A percentile compares a stretch with the other conserved stretches of the same genome.
Evolutionary conservation across 2,113 vertebrate species (phyloP).

Genomic region (Nycticorax nycticorax): DNA sequence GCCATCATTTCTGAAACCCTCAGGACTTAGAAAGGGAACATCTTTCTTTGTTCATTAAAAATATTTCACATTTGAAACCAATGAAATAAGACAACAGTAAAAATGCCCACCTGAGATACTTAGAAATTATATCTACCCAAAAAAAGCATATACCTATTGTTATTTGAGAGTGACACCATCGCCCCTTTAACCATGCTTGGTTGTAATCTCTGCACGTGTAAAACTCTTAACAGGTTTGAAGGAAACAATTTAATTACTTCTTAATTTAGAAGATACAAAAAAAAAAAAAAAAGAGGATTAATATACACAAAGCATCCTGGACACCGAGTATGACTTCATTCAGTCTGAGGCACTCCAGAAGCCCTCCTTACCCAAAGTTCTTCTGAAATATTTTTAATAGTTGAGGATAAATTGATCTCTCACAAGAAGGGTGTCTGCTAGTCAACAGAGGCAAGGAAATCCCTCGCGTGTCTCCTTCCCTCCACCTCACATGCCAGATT

Average conservation of each 20-base stretch:
- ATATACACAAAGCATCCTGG: not conserved
- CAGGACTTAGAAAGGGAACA: not conserved
- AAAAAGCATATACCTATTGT: not conserved
- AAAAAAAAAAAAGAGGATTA: not conserved
- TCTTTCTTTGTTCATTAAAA: not conserved
- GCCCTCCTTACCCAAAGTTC: not conserved
- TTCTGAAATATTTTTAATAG: not conserved
- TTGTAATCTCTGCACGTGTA: not conserved
- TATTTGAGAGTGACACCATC: not conserved
- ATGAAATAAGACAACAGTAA: not conserved
- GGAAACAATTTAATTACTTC: not conserved
- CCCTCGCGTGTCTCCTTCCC: not conserved
- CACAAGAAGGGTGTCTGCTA: not conserved
- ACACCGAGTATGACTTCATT: not conserved
- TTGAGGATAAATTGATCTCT: not conserved
- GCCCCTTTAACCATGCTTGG: not conserved
- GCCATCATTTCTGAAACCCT: not conserved
- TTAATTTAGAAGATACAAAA: too few species aligned
- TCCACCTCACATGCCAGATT: not conserved
- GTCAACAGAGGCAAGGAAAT: not conserved
- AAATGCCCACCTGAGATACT: not conserved
- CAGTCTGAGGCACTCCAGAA: not conserved
- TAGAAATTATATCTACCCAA: not conserved
- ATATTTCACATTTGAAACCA: not conserved
- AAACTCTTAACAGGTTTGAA: not conserved